Evolutionary conservation across 2,888 invertebrate genomes (phyloP), one percentile per base, ranked within the genome.

Genomic region (Polyommatus iphigenia): DNA sequence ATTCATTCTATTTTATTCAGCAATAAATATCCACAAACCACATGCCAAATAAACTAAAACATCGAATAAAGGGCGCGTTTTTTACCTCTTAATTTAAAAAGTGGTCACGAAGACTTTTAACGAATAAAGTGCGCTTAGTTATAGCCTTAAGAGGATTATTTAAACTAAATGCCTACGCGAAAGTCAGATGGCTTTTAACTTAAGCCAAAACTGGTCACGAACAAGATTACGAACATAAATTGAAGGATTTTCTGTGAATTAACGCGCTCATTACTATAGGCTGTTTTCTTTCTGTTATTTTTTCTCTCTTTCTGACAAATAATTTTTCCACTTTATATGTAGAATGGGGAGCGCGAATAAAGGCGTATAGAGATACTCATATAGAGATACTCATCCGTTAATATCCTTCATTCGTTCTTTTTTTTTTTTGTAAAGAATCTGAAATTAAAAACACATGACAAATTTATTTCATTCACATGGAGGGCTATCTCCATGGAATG

Each of bases 201-300:
- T 67, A 67, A 29, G 67, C 67, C 24, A 67, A 67, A 67, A 67
- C 67, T 67, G 67, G 67, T 67, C 67, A 67, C 67, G 67, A 67
- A 67, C 67, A 67, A 29, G 29, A 29, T 67, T 67, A 67, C 29
- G 18, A 67, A 67, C 67, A 67, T 67, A 67, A 67, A 67, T 67
- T 67, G 67, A 67, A 67, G 67, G 29, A 67, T 67, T 67, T 67
- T 13, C 67, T 29, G 67, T 67, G 32, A 67, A 29, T 67, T 67
- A 67, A 32, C 29, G 67, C 13, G 18, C 67, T 67, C 67, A 67
- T 67, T 67, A 18, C 15, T 29, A 67, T 29, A 6, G 15, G 67
- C 1, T 6, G 24, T 29, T 67, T 67, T 29, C 15, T 15, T 29
- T 29, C 67, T 67, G 5, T 29, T 67, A 15, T 29, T 67, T 67